Evolutionary conservation across 1,140 invertebrate genomes (phyloP).

Genomic region (Lamellibrachia luymesi): DNA sequence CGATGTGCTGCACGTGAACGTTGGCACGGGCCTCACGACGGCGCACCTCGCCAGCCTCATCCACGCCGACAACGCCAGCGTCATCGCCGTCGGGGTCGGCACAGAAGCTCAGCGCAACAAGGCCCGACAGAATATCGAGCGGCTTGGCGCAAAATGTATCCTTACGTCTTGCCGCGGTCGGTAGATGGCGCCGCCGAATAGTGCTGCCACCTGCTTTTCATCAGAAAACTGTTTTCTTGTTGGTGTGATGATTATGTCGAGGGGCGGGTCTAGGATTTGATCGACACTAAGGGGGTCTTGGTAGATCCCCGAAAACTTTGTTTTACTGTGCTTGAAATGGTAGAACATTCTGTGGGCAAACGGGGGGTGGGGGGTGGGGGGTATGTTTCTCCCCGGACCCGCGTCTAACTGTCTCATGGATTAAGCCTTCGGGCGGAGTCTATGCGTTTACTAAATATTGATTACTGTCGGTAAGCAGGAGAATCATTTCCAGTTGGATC

Average conservation of each 20-base stretch:
- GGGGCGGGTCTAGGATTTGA: too few relatives aligned
- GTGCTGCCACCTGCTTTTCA: not conserved
- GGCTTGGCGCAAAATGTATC: slow-evolving; percentile 47
- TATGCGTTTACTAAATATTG: not conserved
- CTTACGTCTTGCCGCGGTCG: slow-evolving; percentile 26
- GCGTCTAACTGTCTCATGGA: too few relatives aligned
- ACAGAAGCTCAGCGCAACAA: slow-evolving; percentile 28
- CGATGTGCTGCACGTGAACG: slow-evolving; percentile 45
- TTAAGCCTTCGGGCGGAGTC: too few relatives aligned
- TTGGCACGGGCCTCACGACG: slow-evolving; percentile 41
- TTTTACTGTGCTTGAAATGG: too few relatives aligned
- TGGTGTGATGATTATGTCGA: too few relatives aligned
- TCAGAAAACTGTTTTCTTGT: not conserved
- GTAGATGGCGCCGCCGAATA: not conserved
- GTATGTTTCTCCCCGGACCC: too few relatives aligned
- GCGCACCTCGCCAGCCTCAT: slow-evolving; percentile 47
- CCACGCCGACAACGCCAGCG: slow-evolving; percentile 28
- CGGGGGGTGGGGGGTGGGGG: not conserved
- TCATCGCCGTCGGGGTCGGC: slow-evolving; percentile 37
- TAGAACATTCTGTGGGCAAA: too few relatives aligned
- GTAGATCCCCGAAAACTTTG: too few relatives aligned
- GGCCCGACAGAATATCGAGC: slow-evolving; percentile 36
- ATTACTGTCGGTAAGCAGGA: not conserved
- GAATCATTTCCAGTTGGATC: not conserved
- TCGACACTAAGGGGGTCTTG: too few relatives aligned